Evolutionary conservation across 2,113 vertebrate genomes (phyloP), one percentile per base, ranked within the genome.

Genomic region (Pan paniscus): DNA sequence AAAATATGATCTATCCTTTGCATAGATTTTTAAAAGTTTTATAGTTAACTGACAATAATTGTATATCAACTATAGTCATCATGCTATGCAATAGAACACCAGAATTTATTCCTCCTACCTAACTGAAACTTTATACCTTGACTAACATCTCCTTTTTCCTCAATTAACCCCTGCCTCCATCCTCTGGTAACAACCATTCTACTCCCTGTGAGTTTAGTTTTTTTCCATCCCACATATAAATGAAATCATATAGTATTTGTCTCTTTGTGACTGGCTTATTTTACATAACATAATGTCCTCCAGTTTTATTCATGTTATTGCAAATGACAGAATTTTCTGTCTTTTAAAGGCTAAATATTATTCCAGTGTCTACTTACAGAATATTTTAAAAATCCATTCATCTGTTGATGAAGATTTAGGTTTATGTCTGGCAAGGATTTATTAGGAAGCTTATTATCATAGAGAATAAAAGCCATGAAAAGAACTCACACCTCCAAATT

Each of bases 391-490:
- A 78, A 32, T 48, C 27, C 75, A 78, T 78, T 78, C 7, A 78
- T 78, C 75, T 78, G 6, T 48, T 78, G 43, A 78, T 78, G 27
- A 46, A 78, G 43, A 48, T 30, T 78, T 48, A 78, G 23, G 27
- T 32, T 76, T 48, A 97, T 67, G 76, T 97, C 78, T 91, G 88
- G 87, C 95, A 96, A 91, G 82, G 94, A 97, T 98, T 98, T 97
- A 98, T 98, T 98, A 97, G 70, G 95, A 97, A 97, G 97, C 92
- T 94, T 91, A 90, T 97, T 88, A 94, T 97, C 94, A 97, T 95
- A 96, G 96, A 96, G 92, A 97, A 96, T 95, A 93, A 97, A 98
- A 89, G 96, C 96, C 96, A 90, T 93, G 59, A 97, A 98, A 85
- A 96, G 87, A 96, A 93, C n/a, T 83, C 50, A 93, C 76, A 94